Base-by-base conservation (phyloP, 2,113 vertebrate genomes). In the Pomatostomus ruficeps region DNA sequence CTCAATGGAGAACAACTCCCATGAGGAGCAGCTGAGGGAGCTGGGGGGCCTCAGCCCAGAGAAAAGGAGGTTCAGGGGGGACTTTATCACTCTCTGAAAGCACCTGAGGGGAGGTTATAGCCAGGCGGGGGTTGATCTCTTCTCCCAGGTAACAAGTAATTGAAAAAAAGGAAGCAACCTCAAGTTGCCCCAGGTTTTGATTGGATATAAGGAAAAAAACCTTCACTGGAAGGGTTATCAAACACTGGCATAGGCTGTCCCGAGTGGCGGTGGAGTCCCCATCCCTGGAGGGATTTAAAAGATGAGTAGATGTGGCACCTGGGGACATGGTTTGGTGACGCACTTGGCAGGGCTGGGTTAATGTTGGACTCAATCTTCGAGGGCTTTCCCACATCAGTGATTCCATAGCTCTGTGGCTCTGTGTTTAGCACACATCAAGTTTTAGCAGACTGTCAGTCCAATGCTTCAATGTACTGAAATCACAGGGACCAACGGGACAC, bases 301-400 rank as follows among this genome's bases (percentile, higher is more conserved):
- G n/a, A 13, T 31, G 21, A 19, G 17, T 22, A 46, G 23, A 21
- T 61, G 70, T 67, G 29, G 46, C 48, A 40, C 8, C 4, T 40
- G 18, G 21, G 22, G 31, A 35, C 14, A 3, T 19, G 14, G 25
- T 54, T 75, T 89, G 38, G 4, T 48, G 17, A 7, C 6, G 14
- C 1, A 9, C 40, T 75, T 40, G 17, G 8, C 0, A 0, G 38
- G 45, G 23, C 11, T 22, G 24, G 11, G 17, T 40, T 40, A 22
- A 26, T 31, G 25, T 25, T 48, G 62, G 46, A 42, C 10, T 33
- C 3, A 4, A 18, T 26, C 12, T 68, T 14, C 2, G 3, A 67
- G 25, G 54, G 18, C 7, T 75, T 67, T 61, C 55, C 54, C 18
- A 42, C 12, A 31, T 14, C 55, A 42, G 10, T 20, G 25, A 26